These are phyloP conservation scores for Sula dactylatra DNA, from an alignment of 2,113 vertebrate genomes.

Conservation along the genomic window DNA sequence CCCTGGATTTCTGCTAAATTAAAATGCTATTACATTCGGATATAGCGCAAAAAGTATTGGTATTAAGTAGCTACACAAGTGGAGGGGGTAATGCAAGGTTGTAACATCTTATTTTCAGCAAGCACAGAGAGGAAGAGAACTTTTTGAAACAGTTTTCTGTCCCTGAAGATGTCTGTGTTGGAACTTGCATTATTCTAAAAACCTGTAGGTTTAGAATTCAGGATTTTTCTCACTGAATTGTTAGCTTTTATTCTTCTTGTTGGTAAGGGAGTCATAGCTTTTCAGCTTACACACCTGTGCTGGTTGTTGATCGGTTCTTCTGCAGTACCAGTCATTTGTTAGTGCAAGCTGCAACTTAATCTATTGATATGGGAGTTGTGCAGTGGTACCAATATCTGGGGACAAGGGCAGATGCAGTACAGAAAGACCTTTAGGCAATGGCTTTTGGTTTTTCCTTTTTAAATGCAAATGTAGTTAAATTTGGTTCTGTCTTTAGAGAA, in stretches of 20 bases:
- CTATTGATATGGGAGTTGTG: neutral
- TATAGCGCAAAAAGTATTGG: neutral
- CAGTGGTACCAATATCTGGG: neutral
- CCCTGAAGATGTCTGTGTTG: neutral
- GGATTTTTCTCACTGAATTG: neutral
- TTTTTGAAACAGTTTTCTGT: neutral
- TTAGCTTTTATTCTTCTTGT: neutral
- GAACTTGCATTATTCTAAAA: neutral
- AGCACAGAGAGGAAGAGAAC: neutral
- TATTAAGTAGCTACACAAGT: neutral
- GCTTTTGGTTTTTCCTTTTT: neutral
- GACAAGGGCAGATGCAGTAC: neutral
- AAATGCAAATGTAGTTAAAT: neutral
- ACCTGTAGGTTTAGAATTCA: neutral
- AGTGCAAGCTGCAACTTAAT: neutral
- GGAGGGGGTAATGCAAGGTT: neutral
- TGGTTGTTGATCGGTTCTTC: neutral
- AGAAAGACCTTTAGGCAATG: neutral
- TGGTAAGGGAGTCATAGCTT: neutral
- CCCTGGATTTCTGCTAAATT: conserved; percentile 19
- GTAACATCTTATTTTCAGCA: neutral
- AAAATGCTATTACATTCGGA: neutral
- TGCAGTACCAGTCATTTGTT: neutral
- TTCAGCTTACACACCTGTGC: neutral
- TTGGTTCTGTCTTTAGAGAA: neutral